These are phyloP conservation scores for Wasmannia auropunctata DNA, from an alignment of 1,140 invertebrate species.

Conservation along the genomic window DNA sequence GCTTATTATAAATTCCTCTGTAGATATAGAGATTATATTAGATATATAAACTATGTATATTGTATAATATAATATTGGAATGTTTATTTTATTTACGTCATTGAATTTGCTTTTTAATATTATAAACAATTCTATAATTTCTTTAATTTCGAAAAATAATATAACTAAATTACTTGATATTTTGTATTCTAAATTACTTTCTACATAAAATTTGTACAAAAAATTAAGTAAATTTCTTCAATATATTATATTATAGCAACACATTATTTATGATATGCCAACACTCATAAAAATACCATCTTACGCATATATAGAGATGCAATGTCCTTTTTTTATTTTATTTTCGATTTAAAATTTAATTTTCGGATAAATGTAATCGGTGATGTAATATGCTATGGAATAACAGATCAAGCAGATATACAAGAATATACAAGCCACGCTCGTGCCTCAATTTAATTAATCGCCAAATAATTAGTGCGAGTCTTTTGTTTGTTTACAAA, in stretches of 20 bases:
- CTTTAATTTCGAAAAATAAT: not conserved
- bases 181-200: not conserved
- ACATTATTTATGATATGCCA: conserved; percentile 1
- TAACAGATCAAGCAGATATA: conserved; percentile 31
- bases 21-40: no score
- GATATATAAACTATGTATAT: no score
- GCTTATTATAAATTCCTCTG: not conserved
- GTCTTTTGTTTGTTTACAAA: conserved; percentile 34
- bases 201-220: not conserved
- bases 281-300: not conserved
- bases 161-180: not conserved
- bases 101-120: not conserved
- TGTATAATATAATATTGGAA: not conserved
- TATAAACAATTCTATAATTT: not conserved
- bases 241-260: not conserved
- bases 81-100: not conserved
- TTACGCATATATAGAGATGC: not conserved
- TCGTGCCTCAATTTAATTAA: conserved; percentile 75
- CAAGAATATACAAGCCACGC: conserved; percentile 55
- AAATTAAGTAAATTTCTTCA: not conserved
- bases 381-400: not conserved
- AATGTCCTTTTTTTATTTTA: not conserved
- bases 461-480: conserved; percentile 3
- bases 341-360: conserved; percentile 12
- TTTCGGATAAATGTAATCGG: not conserved